Evolutionary conservation across 2,888 invertebrate genomes (phyloP).

Genomic region (Cryptocephalus primarius): DNA sequence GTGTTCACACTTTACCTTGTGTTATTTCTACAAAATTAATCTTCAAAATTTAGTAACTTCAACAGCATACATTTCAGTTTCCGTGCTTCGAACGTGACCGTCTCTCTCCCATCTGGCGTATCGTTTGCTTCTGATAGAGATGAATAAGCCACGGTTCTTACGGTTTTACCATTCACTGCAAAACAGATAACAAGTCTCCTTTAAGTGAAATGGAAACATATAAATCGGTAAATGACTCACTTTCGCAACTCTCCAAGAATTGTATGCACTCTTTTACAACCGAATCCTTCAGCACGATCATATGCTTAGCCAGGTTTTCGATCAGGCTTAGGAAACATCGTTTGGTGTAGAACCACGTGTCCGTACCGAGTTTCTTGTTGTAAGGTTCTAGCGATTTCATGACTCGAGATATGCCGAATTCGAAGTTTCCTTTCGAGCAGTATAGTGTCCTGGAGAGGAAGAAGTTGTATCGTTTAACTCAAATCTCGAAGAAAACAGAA

Average conservation of each 20-base stretch:
- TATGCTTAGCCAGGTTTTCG: slow-evolving; percentile 82
- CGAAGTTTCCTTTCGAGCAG: slow-evolving; percentile 97
- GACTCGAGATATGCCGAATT: slow-evolving; percentile 94
- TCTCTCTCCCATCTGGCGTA: slow-evolving; percentile 64
- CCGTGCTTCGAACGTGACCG: slow-evolving; percentile 84
- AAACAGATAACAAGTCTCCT: slow-evolving; percentile 14
- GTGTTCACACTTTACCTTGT: too few species aligned
- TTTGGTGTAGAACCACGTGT: slow-evolving; percentile 98
- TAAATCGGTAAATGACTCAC: slow-evolving; percentile 34
- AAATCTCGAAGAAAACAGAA: too few species aligned
- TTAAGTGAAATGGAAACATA: slow-evolving; percentile 1
- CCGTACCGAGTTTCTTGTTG: slow-evolving; percentile 88
- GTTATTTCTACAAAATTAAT: background rate
- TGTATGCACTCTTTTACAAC: slow-evolving; percentile 79
- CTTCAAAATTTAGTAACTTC: slow-evolving; percentile 43
- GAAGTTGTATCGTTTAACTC: too few species aligned
- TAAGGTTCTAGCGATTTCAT: slow-evolving; percentile 94
- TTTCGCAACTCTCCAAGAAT: slow-evolving; percentile 84
- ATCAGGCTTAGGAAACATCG: slow-evolving; percentile 88
- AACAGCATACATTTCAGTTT: slow-evolving; percentile 71
- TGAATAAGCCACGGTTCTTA: slow-evolving; percentile 72
- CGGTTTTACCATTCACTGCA: slow-evolving; percentile 71
- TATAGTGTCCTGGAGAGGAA: slow-evolving; percentile 65
- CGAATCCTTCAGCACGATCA: slow-evolving; percentile 77
- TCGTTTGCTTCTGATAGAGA: slow-evolving; percentile 60